Conservation (phyloP, 2,113 vertebrate species). For the Dasyornis broadbenti region DNA sequence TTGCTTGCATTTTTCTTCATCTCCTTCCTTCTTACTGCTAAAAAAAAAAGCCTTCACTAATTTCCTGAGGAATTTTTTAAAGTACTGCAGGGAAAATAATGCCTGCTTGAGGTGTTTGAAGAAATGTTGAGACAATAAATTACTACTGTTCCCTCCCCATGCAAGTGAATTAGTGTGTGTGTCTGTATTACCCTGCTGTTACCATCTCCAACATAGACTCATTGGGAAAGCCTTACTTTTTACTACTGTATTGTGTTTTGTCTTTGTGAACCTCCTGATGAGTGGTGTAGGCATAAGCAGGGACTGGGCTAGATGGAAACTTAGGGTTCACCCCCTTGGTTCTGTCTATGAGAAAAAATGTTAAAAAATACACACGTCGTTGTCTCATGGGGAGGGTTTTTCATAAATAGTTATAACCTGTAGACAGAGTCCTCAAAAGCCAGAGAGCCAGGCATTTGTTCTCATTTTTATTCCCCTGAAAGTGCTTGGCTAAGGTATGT, state of each 20-base stretch:
- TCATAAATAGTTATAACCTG: background rate
- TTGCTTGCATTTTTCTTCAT: background rate
- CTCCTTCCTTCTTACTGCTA: background rate
- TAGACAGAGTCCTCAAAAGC: background rate
- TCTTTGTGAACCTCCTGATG: background rate
- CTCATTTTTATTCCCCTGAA: slow-evolving; percentile 3
- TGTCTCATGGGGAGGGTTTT: background rate
- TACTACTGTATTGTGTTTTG: background rate
- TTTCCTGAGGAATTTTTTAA: background rate
- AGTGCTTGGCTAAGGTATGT: background rate
- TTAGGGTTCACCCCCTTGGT: background rate
- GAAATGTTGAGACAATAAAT: background rate
- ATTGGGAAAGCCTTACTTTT: background rate
- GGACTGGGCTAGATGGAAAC: background rate
- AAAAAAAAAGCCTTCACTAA: background rate
- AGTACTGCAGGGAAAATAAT: background rate
- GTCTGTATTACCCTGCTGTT: background rate
- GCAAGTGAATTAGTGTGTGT: background rate
- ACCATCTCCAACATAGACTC: background rate
- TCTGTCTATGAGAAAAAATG: background rate
- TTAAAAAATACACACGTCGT: accelerated
- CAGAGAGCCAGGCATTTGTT: background rate
- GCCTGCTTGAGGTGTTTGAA: background rate
- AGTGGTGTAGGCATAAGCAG: background rate
- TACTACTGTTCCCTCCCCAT: accelerated